These are phyloP conservation scores for Sterna hirundo DNA, from an alignment of 2,113 vertebrate genomes.

Conservation along the genomic window DNA sequence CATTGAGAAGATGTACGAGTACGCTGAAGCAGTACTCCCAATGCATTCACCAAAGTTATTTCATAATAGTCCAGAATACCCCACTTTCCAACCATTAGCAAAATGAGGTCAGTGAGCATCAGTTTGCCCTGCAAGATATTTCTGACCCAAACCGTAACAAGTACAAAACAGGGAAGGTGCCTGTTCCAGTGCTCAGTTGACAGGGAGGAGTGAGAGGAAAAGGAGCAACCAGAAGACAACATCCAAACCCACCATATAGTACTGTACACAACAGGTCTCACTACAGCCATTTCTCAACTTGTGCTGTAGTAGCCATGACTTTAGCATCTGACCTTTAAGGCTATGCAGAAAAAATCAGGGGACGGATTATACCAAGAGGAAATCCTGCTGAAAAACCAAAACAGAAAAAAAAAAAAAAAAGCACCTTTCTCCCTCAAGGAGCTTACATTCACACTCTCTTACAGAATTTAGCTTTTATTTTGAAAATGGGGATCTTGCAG, in stretches of 20 bases:
- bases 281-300: neutral
- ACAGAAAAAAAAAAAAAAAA: neutral
- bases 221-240: neutral
- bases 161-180: neutral
- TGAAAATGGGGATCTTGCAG: neutral
- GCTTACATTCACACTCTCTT: neutral
- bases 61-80: neutral
- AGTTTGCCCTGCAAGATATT: neutral
- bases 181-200: neutral
- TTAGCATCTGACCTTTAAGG: neutral
- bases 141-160: neutral
- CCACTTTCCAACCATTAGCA: constrained; percentile 2
- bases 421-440: neutral
- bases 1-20: neutral
- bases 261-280: rapidly evolving
- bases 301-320: neutral
- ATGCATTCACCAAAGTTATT: neutral
- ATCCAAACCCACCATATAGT: neutral
- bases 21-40: neutral
- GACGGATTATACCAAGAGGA: neutral
- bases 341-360: neutral
- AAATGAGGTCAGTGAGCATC: neutral
- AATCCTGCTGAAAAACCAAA: neutral
- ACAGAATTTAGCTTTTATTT: neutral
- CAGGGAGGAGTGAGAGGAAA: neutral